These are phyloP conservation scores for Hydrozoanthus tunicans DNA, from an alignment of 64 coral and sea anemone genomes.

Conservation along the genomic window DNA sequence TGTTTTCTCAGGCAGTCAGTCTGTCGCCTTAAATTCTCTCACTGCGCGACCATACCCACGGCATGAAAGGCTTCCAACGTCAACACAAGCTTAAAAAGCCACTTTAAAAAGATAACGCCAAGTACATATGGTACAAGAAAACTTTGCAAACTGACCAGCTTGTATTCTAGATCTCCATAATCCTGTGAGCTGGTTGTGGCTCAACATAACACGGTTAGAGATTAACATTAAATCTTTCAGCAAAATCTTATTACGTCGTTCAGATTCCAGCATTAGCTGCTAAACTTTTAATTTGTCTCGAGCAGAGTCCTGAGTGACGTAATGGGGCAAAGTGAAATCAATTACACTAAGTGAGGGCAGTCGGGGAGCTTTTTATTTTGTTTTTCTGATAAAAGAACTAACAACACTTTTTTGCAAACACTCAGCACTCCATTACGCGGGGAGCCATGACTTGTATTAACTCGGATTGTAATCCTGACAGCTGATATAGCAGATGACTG, in stretches of 20 bases:
- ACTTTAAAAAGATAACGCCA: too few relatives aligned
- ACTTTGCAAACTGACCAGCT: too few relatives aligned
- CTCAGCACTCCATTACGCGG: neutral
- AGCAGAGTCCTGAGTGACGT: neutral
- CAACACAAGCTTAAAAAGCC: too few relatives aligned
- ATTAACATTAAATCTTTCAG: neutral
- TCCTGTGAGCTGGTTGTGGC: too few relatives aligned
- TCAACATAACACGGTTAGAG: too few relatives aligned
- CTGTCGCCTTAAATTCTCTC: too few relatives aligned
- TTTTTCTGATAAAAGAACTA: neutral
- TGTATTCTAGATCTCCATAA: too few relatives aligned
- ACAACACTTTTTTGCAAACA: neutral
- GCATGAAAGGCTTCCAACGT: too few relatives aligned
- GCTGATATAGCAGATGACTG: neutral
- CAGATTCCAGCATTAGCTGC: neutral
- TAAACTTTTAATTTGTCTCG: neutral
- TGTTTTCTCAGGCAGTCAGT: too few relatives aligned
- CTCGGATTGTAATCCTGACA: neutral
- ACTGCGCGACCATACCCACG: too few relatives aligned
- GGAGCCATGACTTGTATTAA: neutral
- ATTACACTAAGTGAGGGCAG: neutral
- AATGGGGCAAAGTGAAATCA: neutral
- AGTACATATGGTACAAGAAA: too few relatives aligned
- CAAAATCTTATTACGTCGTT: conserved; percentile 6
- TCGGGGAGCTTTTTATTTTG: neutral